Evolutionary conservation across 2,888 invertebrate genomes (phyloP), one percentile per base, ranked within the genome.

Genomic region (Zygothrica quintamaculata): DNA sequence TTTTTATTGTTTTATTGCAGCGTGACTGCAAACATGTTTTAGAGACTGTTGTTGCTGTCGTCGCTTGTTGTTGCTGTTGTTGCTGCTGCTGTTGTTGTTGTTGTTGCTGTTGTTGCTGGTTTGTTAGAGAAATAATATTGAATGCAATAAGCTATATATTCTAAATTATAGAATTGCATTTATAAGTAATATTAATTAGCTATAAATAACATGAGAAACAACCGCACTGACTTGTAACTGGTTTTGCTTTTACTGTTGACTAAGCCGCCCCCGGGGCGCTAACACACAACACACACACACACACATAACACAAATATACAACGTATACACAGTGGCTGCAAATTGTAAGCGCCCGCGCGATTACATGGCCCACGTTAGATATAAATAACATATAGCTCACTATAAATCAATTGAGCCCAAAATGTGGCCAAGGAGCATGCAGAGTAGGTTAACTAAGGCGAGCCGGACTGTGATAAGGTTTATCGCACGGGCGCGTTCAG

Each of bases 151-250:
- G 62, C 67, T 60, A 69, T 61, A 73, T 81, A 84, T 84, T 78
- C 66, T 74, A 71, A 84, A 82, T 81, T 77, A 84, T 82, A 75
- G 85, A 82, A 84, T 75, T 77, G 82, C 82, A 82, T 84, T 81
- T 84, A 81, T 77, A 84, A 85, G 73, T 85, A 77, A 82, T 82
- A 85, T 84, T 84, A 84, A 84, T 84, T 79, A 84, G 82, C 85
- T 68, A 81, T 84, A 82, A 82, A 82, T 75, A 82, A 84, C 73
- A 84, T 65, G 82, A 77, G 79, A 77, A 79, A 77, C 67, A 57
- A 61, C 66, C 34, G 61, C 65, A 44, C 26, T 43, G 61, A 75
- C 70, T 56, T 70, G 62, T 71, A 77, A 84, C 80, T 65, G 80
- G 84, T 79, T 77, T 61, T 50, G 13, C 43, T 34, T 12, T 40